Evolutionary conservation across 2,888 invertebrate species (phyloP).

Genomic region (Latheticus oryzae): DNA sequence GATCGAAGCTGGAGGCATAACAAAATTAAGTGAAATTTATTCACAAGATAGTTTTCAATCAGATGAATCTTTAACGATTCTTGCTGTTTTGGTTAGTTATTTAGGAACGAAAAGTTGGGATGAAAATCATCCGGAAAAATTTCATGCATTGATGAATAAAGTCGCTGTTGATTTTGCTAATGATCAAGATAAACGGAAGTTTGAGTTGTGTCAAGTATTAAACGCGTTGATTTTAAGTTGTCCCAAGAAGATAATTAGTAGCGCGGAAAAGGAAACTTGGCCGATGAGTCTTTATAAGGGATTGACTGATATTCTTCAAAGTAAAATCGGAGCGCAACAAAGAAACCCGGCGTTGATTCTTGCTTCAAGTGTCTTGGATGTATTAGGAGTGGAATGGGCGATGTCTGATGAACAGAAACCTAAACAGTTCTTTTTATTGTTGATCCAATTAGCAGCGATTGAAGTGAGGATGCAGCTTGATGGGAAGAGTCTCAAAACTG

Average conservation of each 20-base stretch:
- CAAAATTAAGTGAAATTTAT: conserved; percentile 87
- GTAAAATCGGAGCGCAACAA: conserved; percentile 88
- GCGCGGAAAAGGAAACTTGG: conserved; percentile 81
- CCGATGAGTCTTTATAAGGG: conserved; percentile 85
- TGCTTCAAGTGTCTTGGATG: conserved; percentile 82
- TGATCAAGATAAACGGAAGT: conserved; percentile 89
- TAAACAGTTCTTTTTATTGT: conserved; percentile 83
- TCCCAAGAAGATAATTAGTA: conserved; percentile 74
- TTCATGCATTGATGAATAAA: conserved; percentile 84
- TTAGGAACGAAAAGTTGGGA: conserved; percentile 84
- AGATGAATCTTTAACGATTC: conserved; percentile 86
- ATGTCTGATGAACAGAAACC: conserved; percentile 82
- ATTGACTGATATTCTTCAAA: conserved; percentile 84
- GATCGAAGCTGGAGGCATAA: conserved; percentile 80
- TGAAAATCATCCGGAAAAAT: conserved; percentile 78
- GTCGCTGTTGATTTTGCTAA: conserved; percentile 89
- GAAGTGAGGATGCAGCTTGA: conserved; percentile 96
- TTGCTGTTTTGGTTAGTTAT: conserved; percentile 75
- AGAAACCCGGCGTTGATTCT: conserved; percentile 89
- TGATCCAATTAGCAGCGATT: conserved; percentile 88
- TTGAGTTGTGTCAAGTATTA: conserved; percentile 85
- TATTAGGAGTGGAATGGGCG: conserved; percentile 88
- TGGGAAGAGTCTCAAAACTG: conserved; percentile 84
- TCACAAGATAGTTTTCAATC: conserved; percentile 90
- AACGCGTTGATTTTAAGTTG: conserved; percentile 81